Evolutionary conservation across 1,140 invertebrate genomes (phyloP).

Genomic region (Acromyrmex heyeri): DNA sequence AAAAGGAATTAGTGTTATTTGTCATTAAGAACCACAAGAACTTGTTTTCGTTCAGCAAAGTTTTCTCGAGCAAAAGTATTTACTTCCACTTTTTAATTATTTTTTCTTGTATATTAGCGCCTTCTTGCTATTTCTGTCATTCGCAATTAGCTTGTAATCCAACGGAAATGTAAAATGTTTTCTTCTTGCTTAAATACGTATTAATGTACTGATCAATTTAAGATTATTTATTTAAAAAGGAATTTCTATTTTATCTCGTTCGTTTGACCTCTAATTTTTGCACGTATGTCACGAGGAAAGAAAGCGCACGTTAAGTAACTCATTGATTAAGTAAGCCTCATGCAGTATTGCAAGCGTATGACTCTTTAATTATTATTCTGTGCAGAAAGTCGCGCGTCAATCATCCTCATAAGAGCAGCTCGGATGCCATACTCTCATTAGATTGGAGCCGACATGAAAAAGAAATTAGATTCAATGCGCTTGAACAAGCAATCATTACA

Average conservation of each 20-base stretch:
- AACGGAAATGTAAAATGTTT: constrained; percentile 21
- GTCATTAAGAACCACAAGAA: background rate
- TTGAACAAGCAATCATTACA: background rate
- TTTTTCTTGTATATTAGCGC: background rate
- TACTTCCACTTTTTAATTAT: background rate
- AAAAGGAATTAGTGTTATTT: constrained; percentile 3
- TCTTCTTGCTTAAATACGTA: background rate
- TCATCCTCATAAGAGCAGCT: background rate
- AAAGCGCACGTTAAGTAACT: constrained; percentile 23
- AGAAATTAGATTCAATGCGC: background rate
- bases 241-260: background rate
- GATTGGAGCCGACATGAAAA: background rate
- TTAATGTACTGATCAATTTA: background rate
- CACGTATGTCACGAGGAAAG: background rate
- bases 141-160: background rate
- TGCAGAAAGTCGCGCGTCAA: constrained; percentile 6
- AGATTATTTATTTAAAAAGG: background rate
- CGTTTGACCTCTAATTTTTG: constrained; percentile 6
- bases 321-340: constrained; percentile 12
- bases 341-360: background rate
- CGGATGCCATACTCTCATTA: background rate
- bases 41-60: background rate
- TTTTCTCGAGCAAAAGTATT: background rate
- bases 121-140: background rate
- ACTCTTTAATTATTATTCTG: constrained; percentile 35